phyloP scores from a whole-genome alignment of 2,113 vertebrate genomes.

The Agelaius tricolor region DNA sequence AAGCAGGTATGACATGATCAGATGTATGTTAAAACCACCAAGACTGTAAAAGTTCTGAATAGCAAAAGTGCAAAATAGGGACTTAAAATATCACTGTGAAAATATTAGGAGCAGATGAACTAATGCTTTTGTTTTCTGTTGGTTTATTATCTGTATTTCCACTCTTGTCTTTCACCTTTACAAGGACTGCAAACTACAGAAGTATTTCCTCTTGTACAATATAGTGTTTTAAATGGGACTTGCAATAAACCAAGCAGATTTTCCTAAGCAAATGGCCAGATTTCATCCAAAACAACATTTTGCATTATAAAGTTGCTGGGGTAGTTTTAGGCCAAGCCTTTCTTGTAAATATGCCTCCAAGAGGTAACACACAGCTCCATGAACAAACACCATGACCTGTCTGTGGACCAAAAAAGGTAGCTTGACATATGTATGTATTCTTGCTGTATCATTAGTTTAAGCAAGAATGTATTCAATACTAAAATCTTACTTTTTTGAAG shows the following conservation, averaged over 20 bases:
- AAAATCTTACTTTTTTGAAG: not conserved
- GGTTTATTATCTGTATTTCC: not conserved
- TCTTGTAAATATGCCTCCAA: not conserved
- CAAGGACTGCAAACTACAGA: not conserved
- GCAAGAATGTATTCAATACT: not conserved
- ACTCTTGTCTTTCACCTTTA: not conserved
- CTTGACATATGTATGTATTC: no score
- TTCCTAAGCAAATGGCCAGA: not conserved
- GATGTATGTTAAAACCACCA: not conserved
- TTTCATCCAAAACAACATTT: not conserved
- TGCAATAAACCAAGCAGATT: not conserved
- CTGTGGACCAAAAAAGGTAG: not conserved
- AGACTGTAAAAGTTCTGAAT: not conserved
- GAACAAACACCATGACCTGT: rapidly evolving
- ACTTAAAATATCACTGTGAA: not conserved
- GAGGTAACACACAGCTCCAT: not conserved
- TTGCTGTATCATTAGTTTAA: not conserved
- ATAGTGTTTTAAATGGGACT: not conserved
- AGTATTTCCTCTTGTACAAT: not conserved
- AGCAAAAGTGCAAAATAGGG: not conserved
- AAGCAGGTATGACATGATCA: not conserved
- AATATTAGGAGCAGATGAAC: not conserved
- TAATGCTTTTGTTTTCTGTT: not conserved
- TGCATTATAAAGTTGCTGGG: not conserved
- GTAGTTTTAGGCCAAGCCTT: not conserved